Conservation (phyloP, 1,140 invertebrate genomes). For the Cyrtorhinus lividipennis region DNA sequence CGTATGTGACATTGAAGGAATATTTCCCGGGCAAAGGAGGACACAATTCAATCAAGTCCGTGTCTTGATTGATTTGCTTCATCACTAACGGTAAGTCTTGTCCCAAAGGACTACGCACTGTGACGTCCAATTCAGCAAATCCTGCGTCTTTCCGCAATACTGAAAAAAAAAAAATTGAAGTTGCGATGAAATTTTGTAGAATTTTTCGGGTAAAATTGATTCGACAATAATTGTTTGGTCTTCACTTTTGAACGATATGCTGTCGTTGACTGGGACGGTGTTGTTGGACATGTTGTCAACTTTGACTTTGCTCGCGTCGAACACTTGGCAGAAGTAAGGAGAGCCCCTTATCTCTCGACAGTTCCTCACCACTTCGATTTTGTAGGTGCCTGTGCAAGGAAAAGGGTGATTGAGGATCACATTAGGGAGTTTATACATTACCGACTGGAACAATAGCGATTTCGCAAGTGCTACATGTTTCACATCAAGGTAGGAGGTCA, state of each 20-base stretch:
- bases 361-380: constrained; percentile 78
- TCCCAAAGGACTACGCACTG: constrained; percentile 76
- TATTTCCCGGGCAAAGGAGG: constrained; percentile 81
- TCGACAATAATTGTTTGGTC: too few relatives aligned
- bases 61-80: constrained; percentile 53
- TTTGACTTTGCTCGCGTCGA: constrained; percentile 68
- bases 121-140: constrained; percentile 75
- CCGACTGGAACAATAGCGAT: too few relatives aligned
- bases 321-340: constrained; percentile 90
- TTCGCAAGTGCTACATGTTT: neutral
- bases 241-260: constrained; percentile 66
- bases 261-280: constrained; percentile 69
- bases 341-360: constrained; percentile 85
- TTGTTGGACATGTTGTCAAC: constrained; percentile 56
- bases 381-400: constrained; percentile 43
- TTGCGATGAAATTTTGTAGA: constrained; percentile 16
- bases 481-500: too few relatives aligned
- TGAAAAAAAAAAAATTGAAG: constrained; percentile 35
- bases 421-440: too few relatives aligned
- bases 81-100: constrained; percentile 70
- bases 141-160: constrained; percentile 78
- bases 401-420: constrained; percentile 10
- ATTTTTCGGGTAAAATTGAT: constrained; percentile 12
- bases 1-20: constrained; percentile 74
- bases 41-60: constrained; percentile 64